Conservation (phyloP, 1,140 invertebrate species). For the Heliconius melpomene region DNA sequence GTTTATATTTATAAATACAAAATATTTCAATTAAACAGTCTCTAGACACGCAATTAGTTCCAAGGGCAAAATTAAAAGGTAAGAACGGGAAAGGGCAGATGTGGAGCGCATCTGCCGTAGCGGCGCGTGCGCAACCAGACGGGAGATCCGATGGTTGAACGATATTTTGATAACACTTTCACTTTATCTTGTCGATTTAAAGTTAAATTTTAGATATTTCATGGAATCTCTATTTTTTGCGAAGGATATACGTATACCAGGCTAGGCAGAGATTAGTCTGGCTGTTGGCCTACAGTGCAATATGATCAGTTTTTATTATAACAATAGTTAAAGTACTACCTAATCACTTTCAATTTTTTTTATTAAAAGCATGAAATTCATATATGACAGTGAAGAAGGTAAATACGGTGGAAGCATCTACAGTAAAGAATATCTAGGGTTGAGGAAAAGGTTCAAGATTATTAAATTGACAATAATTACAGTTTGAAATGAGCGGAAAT, state of each 20-base stretch:
- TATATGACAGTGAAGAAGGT: no score
- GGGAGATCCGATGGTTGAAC: not conserved
- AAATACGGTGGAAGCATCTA: no score
- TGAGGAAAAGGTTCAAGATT: no score
- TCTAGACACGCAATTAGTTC: slow-evolving; percentile 24
- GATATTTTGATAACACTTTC: slow-evolving; percentile 12
- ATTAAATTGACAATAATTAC: no score
- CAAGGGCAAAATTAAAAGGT: slow-evolving; percentile 38
- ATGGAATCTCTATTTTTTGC: not conserved
- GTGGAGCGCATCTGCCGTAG: slow-evolving; percentile 41
- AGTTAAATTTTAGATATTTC: not conserved
- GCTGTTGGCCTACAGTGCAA: no score
- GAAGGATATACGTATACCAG: not conserved
- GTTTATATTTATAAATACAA: not conserved
- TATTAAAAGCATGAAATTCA: no score
- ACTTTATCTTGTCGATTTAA: not conserved
- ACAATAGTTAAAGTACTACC: no score
- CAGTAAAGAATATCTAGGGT: no score
- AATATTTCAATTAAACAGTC: slow-evolving; percentile 26
- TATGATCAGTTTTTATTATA: no score
- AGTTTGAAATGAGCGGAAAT: no score
- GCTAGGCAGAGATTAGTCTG: no score
- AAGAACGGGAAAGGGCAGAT: slow-evolving; percentile 42
- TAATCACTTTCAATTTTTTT: no score
- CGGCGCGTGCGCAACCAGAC: slow-evolving; percentile 31